These are phyloP conservation scores for Cossypha caffra DNA, from an alignment of 2,797 vertebrate species.

Conservation along the genomic window DNA sequence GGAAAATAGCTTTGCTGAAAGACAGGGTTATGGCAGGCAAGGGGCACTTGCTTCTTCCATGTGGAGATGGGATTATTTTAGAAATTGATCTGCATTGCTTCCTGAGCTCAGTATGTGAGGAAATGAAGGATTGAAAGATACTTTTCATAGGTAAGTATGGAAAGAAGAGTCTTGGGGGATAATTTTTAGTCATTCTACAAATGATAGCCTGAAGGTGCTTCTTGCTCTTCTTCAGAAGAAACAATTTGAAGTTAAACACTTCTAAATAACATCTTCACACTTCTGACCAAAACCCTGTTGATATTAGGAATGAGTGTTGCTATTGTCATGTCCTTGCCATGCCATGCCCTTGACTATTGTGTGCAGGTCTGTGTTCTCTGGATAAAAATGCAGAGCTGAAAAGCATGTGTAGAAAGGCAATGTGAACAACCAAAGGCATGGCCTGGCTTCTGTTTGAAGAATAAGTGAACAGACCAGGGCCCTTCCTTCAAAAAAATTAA, in stretches of 20 bases:
- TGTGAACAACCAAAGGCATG: not conserved
- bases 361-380: not conserved
- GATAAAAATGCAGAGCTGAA: not conserved
- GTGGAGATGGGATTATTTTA: not conserved
- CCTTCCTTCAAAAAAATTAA: not conserved
- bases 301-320: not conserved
- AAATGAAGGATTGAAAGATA: not conserved
- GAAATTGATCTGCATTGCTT: not conserved
- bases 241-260: not conserved
- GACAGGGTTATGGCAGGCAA: not conserved
- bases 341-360: no score
- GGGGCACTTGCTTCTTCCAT: not conserved
- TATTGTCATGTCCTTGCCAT: not conserved
- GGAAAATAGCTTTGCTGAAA: not conserved
- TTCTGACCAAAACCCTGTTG: not conserved
- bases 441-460: not conserved
- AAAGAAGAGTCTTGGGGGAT: not conserved
- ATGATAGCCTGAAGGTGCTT: not conserved
- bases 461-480: rapidly evolving
- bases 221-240: not conserved
- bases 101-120: not conserved
- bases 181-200: not conserved
- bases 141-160: not conserved
- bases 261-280: not conserved
- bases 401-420: not conserved